A percentile compares a stretch with the other conserved stretches of the same genome.
Conservation (phyloP, 1,140 invertebrate genomes). For the Mizuhopecten yessoensis region DNA sequence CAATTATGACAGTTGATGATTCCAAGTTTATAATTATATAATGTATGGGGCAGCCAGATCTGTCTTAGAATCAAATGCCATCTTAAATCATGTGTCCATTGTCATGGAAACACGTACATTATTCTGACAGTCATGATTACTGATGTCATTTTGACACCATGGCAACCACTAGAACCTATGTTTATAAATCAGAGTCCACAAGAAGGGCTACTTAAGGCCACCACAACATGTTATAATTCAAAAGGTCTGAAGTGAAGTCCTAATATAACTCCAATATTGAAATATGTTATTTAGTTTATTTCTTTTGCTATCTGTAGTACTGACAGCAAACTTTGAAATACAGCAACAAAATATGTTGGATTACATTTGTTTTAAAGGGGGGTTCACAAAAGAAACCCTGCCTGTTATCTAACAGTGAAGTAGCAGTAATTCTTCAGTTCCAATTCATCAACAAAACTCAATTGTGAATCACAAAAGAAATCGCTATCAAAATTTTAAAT, state of each 20-base stretch:
- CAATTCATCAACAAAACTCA: not conserved
- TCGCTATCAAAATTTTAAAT: not conserved
- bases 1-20: slow-evolving; percentile 39
- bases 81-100: not conserved
- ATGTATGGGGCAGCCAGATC: not conserved
- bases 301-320: not conserved
- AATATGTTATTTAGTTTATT: not conserved
- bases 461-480: not conserved
- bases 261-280: not conserved
- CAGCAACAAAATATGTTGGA: not conserved
- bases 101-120: slow-evolving; percentile 25
- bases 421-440: not conserved
- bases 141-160: slow-evolving; percentile 25
- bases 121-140: slow-evolving; percentile 39
- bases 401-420: not conserved
- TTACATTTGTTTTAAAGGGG: not conserved
- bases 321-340: not conserved
- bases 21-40: slow-evolving; percentile 40
- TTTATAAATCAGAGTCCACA: slow-evolving; percentile 22
- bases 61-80: slow-evolving; percentile 34
- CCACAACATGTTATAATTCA: not conserved
- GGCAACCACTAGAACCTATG: slow-evolving; percentile 30
- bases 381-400: not conserved
- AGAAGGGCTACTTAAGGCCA: slow-evolving; percentile 20
- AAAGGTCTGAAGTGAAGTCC: not conserved